Base-by-base conservation (phyloP, 2,888 invertebrate genomes). In the Leucophenga maculata region DNA sequence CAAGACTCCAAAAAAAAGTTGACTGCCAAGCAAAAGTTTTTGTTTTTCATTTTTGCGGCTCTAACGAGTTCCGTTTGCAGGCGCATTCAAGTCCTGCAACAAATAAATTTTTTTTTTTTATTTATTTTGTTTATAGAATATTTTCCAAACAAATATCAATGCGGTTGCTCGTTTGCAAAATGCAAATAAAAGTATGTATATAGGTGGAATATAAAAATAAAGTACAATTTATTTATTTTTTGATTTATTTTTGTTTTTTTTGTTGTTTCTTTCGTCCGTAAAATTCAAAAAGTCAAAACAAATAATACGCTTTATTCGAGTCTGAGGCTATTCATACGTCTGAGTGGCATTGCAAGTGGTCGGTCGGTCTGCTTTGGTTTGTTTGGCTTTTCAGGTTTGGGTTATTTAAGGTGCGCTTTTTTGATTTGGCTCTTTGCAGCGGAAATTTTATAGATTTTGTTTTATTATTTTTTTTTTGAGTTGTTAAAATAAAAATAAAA, bases 101-200 rank as follows among this genome's bases (percentile, higher is more conserved):
- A 6, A 39, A 3, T 6, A 39, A 11, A 39, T 6, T 39, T 39
- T 11, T 39, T 6, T 11, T 20, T 52, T 52, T 52, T 52, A 16
- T 52, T 52, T 52, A 26, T 48, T 46, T 31, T 55, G 22, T 26
- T 26, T 26, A 26, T 26, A 26, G 26, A 26, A 26, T 3, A n/a
- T 20, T 69, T 55, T 65, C 48, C 68, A 76, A 70, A 76, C 70
- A 76, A 76, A 76, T 74, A 72, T 73, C 72, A 70, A 73, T 69
- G 54, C 44, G 54, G 11, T 18, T 13, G 11, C 39, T 39, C 39
- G 39, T 39, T 39, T 39, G 39, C 8, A 39, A 39, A 39, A 39
- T 39, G 39, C 39, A 39, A 39, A 39, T 39, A 39, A 39, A 39
- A 39, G 8, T 39, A 39, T 39, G 1, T 39, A 39, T 8, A 1